Evolutionary conservation across 2,888 invertebrate genomes (phyloP).

Genomic region (Acleris emargana): DNA sequence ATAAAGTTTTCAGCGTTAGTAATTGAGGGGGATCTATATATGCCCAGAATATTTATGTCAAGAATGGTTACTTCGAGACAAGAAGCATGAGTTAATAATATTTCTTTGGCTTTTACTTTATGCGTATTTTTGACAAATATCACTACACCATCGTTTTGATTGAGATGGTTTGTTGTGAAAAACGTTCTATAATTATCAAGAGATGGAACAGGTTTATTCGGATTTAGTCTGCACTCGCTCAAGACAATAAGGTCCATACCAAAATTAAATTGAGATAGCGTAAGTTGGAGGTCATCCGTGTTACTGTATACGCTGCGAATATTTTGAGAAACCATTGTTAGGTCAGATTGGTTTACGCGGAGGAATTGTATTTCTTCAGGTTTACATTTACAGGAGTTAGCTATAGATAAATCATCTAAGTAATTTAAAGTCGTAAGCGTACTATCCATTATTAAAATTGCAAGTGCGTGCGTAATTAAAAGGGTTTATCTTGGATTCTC

Average conservation of each 20-base stretch:
- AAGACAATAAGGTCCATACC: conserved; percentile 31
- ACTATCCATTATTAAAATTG: conserved; percentile 11
- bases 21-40: no score
- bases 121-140: conserved; percentile 28
- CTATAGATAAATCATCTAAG: conserved; percentile 10
- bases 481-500: background rate
- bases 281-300: conserved; percentile 29
- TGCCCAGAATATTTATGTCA: background rate
- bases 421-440: conserved; percentile 4
- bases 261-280: conserved; percentile 21
- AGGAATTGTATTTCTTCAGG: conserved; percentile 4
- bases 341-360: background rate
- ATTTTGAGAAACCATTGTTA: conserved; percentile 10
- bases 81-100: conserved; percentile 10
- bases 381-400: conserved; percentile 3
- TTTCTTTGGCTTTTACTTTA: conserved; percentile 15
- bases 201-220: conserved; percentile 26
- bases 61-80: background rate
- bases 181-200: conserved; percentile 28
- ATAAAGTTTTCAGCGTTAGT: background rate
- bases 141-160: conserved; percentile 36
- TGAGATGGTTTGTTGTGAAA: conserved; percentile 31
- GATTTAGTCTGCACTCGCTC: conserved; percentile 36
- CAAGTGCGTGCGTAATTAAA: background rate
- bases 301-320: conserved; percentile 3